Base-by-base conservation (phyloP, 2,113 vertebrate genomes). In the Corythaixoides concolor region DNA sequence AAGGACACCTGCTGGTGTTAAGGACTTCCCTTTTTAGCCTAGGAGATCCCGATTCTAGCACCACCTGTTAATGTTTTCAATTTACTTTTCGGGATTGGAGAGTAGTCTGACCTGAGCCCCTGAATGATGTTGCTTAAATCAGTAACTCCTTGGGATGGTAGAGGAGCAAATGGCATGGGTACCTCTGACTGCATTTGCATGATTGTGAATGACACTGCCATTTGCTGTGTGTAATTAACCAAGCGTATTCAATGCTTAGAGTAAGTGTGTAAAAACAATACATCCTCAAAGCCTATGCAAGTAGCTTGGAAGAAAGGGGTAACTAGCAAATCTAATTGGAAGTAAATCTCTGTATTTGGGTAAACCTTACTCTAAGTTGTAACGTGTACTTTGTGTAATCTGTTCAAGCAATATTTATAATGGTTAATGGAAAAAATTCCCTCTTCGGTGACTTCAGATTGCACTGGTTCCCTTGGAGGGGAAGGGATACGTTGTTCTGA, bases 191-290 rank as follows among this genome's bases (percentile, higher is more conserved):
- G 87, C 80, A 26, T 81, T 95, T 90, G 90, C 70, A 78, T 88
- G 90, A n/a, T 59, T 78, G 59, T 82, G 92, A 91, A 66, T 86
- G 59, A 96, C 43, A 93, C 75, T 63, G 68, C 93, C 83, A 56
- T 90, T 96, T 80, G 91, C 83, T 59, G 47, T 27, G 11, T 90
- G 76, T 93, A 35, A 96, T 83, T 95, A 96, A 89, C 60, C 47
- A 80, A 41, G 53, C 8, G 15, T 66, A 85, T 43, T 84, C 13
- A 19, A 26, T 62, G 59, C 92, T 95, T 91, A 64, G 39, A 45
- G 26, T n/a, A 75, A 67, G 60, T 8, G 69, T 67, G 75, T 77
- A 88, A n/a, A 89, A 96, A 63, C 28, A 12, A 64, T 13, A 7
- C 16, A 28, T 68, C 62, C 35, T 83, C 43, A 82, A 95, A 86